phyloP scores from a whole-genome alignment of 2,113 vertebrate genomes.

The Phaethornis superciliosus region DNA sequence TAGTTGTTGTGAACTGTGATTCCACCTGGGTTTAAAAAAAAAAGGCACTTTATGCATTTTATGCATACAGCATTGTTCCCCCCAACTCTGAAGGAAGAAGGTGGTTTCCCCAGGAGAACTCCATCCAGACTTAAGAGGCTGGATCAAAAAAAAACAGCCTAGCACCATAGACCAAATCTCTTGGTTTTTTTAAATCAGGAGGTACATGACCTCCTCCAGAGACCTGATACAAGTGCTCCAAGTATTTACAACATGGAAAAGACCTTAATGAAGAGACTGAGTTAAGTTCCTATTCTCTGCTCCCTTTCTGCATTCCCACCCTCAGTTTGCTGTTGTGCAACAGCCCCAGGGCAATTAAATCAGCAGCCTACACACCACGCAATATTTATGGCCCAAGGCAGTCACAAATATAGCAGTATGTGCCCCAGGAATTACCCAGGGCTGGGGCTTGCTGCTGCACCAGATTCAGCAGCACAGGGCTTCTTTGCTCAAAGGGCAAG shows the following conservation, averaged over 20 bases:
- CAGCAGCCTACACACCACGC: background rate
- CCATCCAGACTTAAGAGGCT: background rate
- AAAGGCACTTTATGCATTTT: background rate
- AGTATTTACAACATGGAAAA: background rate
- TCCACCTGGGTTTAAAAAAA: background rate
- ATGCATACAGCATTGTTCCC: background rate
- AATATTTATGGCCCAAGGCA: background rate
- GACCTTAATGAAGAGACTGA: background rate
- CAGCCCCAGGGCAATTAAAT: background rate
- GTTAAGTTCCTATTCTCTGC: background rate
- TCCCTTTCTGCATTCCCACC: background rate
- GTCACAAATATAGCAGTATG: background rate
- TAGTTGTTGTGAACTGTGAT: background rate
- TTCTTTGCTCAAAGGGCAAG: background rate
- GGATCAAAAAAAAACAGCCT: background rate
- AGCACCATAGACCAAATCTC: background rate
- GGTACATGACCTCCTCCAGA: background rate
- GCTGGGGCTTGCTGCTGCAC: background rate
- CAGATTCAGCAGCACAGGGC: accelerated
- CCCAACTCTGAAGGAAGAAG: background rate
- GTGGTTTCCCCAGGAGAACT: background rate
- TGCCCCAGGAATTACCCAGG: accelerated
- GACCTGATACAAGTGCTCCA: background rate
- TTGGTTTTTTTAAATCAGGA: background rate
- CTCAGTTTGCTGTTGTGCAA: background rate